These are phyloP conservation scores for Meda fulgida DNA, from an alignment of 2,797 vertebrate genomes.

Conservation along the genomic window DNA sequence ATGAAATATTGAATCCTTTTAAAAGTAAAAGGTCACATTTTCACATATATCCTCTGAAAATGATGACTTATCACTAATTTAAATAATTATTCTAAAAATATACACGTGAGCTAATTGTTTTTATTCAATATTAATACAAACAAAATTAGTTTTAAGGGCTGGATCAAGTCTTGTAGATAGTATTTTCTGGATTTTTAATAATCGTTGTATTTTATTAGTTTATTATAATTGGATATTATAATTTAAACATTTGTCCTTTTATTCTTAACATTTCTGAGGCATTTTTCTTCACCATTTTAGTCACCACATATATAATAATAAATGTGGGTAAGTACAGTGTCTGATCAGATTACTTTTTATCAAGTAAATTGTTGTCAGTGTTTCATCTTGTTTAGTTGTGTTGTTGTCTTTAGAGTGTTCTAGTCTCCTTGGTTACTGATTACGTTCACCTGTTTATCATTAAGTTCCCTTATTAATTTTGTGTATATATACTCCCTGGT, in stretches of 20 bases:
- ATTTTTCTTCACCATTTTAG: background rate
- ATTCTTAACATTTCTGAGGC: background rate
- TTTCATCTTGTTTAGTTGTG: background rate
- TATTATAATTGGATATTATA: background rate
- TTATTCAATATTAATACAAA: background rate
- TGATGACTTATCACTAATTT: conserved; percentile 49
- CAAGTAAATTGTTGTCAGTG: background rate
- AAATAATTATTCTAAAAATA: background rate
- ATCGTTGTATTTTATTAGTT: background rate
- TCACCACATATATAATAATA: too few relatives aligned
- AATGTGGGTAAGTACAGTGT: background rate
- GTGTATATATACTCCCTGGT: background rate
- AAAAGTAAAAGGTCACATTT: background rate
- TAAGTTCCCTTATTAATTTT: background rate
- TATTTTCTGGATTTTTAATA: too few relatives aligned
- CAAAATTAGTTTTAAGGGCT: background rate
- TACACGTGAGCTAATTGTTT: background rate
- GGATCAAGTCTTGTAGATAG: background rate
- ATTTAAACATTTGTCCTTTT: background rate
- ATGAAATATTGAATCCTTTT: background rate
- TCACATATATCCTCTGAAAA: background rate
- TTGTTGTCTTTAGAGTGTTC: background rate
- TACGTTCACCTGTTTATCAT: background rate
- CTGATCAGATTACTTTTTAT: background rate
- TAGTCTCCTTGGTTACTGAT: background rate